These are phyloP conservation scores for Chlorospingus flavigularis DNA, from an alignment of 2,797 vertebrate species.

Conservation along the genomic window DNA sequence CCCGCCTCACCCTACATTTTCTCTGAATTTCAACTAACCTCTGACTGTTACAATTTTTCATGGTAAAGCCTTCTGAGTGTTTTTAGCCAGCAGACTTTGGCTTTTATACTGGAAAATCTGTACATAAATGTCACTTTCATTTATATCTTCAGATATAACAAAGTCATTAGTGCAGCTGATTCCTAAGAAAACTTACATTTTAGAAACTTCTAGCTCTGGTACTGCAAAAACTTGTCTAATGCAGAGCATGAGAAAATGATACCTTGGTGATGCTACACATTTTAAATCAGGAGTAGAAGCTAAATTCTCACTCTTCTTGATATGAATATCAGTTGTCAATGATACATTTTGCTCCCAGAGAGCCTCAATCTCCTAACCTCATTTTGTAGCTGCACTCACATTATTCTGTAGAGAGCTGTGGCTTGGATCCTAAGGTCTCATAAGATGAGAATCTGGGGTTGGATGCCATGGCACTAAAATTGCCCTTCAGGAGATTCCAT, in stretches of 20 bases:
- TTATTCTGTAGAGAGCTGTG: not conserved
- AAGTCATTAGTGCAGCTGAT: constrained; percentile 9
- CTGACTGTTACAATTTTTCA: not conserved
- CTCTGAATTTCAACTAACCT: not conserved
- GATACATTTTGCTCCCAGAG: not conserved
- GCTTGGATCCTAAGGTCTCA: not conserved
- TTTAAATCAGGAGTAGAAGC: not conserved
- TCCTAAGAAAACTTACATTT: not conserved
- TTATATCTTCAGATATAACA: not conserved
- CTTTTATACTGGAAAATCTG: constrained; percentile 36
- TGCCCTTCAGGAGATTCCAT: not conserved
- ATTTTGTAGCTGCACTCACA: not conserved
- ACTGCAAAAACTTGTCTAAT: not conserved
- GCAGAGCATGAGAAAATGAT: not conserved
- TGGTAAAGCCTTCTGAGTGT: constrained; percentile 23
- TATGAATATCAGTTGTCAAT: not conserved
- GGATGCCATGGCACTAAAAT: not conserved
- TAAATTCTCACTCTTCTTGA: not conserved
- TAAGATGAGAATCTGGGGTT: not conserved
- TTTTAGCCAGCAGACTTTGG: constrained; percentile 23
- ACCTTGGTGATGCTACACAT: not conserved
- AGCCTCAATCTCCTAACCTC: not conserved
- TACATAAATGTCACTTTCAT: constrained; percentile 29
- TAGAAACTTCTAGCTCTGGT: not conserved
- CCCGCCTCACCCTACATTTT: not conserved